Evolutionary conservation across 2,888 invertebrate genomes (phyloP), one percentile per base, ranked within the genome.

Genomic region (Conus canariensis): DNA sequence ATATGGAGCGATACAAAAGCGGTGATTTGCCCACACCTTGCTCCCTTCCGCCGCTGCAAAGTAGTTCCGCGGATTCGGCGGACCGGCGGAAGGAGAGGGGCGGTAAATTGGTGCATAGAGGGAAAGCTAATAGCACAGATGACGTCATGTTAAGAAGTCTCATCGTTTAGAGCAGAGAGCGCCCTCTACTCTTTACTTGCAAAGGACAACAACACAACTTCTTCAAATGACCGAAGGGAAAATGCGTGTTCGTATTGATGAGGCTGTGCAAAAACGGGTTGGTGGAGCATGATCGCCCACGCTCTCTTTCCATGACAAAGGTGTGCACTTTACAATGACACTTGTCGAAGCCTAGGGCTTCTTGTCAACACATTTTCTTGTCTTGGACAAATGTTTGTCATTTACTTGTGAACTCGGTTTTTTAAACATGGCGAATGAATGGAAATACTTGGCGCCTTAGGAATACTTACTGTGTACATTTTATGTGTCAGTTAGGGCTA

Each of bases 91-190:
- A 89, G 70, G 89, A 83, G 5, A 83, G 83, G 25, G 83, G 45
- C 1, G 58, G 59, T 8, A 60, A 85, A 59, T n/a, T 82, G 60
- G 58, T 83, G 60, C 89, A 67, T 64, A 12, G 82, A 19, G 82
- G 82, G 9, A 89, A 89, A 56, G 60, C 82, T n/a, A 70, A 19
- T 70, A 82, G 70, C 82, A 83, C 30, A 25, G 89, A 89, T 12
- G 89, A 89, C 59, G 83, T 85, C 45, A 56, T 89, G 82, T 25
- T 89, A 45, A 7, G 89, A 19, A 83, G 83, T 80, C 25, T 89
- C 56, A 89, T 89, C n/a, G 60, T 83, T 19, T 89, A 67, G 64
- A 22, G 22, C 22, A 8, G 19, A 70, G 22, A 8, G 70, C 70
- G 19, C 70, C 22, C 19, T 14, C 70, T 64, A 83, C 58, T 4